Evolutionary conservation across 2,888 invertebrate genomes (phyloP).

Genomic region (Tromatobia lineatoria): DNA sequence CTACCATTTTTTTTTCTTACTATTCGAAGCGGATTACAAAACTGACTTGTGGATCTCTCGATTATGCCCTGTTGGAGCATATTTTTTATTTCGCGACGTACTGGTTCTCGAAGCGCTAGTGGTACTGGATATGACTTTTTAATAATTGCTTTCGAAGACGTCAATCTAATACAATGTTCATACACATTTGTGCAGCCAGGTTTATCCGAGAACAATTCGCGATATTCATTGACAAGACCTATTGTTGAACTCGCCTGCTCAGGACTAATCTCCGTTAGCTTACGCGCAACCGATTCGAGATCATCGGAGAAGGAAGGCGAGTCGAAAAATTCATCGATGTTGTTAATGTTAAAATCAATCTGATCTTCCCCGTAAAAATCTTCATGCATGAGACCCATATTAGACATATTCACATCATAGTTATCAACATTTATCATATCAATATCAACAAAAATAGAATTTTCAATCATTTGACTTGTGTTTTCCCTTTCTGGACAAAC

Average conservation of each 20-base stretch:
- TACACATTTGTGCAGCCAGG: constrained; percentile 17
- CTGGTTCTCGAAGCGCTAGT: too few relatives aligned
- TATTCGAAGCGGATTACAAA: constrained; percentile 71
- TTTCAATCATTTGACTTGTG: too few relatives aligned
- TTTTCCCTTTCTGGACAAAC: neutral
- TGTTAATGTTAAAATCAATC: neutral
- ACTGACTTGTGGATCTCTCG: too few relatives aligned
- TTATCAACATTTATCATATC: too few relatives aligned
- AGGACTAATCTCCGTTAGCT: neutral
- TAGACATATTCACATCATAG: neutral
- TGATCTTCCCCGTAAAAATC: neutral
- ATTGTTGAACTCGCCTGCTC: neutral
- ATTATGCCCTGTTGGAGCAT: too few relatives aligned
- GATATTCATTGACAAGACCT: constrained; percentile 21
- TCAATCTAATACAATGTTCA: constrained; percentile 8
- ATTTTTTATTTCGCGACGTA: too few relatives aligned
- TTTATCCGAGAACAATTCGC: constrained; percentile 32
- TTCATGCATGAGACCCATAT: neutral
- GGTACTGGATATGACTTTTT: too few relatives aligned
- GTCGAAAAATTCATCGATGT: neutral
- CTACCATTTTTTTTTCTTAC: constrained; percentile 76
- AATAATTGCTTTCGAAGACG: too few relatives aligned
- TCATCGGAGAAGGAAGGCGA: neutral
- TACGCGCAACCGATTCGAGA: too few relatives aligned
- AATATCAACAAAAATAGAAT: too few relatives aligned